phyloP scores from a whole-genome alignment of 2,888 invertebrate genomes.

The Rhopalosiphum nymphaeae region DNA sequence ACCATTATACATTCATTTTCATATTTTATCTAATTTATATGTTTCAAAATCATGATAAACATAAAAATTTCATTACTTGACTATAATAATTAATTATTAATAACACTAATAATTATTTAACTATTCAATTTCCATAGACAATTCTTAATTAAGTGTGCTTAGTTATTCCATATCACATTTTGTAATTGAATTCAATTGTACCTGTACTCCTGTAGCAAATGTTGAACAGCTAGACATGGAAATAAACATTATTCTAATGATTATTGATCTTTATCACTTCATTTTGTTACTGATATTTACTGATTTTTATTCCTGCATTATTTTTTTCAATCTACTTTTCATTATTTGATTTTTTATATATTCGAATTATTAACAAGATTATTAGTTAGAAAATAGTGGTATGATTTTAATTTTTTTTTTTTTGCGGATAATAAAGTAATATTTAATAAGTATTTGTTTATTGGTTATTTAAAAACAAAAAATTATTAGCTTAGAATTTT shows the following conservation, averaged over 20 bases:
- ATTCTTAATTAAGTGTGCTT: not conserved
- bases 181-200: not conserved
- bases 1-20: not conserved
- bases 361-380: not conserved
- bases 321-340: not conserved
- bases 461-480: too few species aligned
- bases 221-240: not conserved
- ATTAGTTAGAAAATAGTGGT: too few species aligned
- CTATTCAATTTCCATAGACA: not conserved
- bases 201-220: not conserved
- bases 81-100: not conserved
- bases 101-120: not conserved
- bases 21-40: not conserved
- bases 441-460: too few species aligned
- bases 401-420: too few species aligned
- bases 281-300: not conserved
- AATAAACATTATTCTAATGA: not conserved
- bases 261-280: not conserved
- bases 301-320: not conserved
- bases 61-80: not conserved
- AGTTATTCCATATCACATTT: not conserved
- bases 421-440: too few species aligned
- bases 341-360: not conserved
- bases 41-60: not conserved
- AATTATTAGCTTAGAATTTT: too few species aligned